These are phyloP conservation scores for Peromyscus eremicus DNA, from an alignment of 2,797 vertebrate species.

Conservation along the genomic window DNA sequence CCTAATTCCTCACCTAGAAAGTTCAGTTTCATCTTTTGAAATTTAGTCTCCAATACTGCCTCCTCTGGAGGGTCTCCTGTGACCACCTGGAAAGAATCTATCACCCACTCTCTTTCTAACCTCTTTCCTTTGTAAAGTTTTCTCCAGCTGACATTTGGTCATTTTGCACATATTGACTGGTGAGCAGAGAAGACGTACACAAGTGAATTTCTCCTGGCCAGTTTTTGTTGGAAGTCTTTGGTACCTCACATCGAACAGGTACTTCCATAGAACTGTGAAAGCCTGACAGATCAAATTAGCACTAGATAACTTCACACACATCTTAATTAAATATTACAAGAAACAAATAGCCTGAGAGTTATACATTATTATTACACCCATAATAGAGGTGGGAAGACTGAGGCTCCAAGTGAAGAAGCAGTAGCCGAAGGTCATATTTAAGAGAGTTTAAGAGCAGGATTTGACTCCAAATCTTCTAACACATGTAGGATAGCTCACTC, in stretches of 20 bases:
- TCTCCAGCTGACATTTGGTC: neutral
- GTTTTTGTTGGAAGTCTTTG: neutral
- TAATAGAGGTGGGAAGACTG: constrained; percentile 1
- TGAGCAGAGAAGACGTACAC: neutral
- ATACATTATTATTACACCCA: neutral
- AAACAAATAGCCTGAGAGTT: neutral
- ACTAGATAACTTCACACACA: neutral
- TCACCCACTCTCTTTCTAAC: neutral
- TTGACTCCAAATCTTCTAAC: neutral
- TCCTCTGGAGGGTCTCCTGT: neutral
- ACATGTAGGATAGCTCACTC: neutral
- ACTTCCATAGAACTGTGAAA: neutral
- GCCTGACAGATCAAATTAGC: constrained; percentile 15
- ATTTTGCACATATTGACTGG: neutral
- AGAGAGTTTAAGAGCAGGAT: neutral
- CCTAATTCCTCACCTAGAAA: constrained; percentile 20
- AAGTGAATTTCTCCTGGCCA: neutral
- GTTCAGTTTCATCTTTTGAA: constrained; percentile 55
- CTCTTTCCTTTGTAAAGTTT: neutral
- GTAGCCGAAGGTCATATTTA: neutral
- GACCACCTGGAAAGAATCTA: neutral
- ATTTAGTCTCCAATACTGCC: neutral
- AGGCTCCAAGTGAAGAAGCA: neutral
- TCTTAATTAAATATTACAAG: neutral
- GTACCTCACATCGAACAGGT: neutral